Base-by-base conservation (phyloP, 1,140 invertebrate species). In the Coptotermes formosanus region DNA sequence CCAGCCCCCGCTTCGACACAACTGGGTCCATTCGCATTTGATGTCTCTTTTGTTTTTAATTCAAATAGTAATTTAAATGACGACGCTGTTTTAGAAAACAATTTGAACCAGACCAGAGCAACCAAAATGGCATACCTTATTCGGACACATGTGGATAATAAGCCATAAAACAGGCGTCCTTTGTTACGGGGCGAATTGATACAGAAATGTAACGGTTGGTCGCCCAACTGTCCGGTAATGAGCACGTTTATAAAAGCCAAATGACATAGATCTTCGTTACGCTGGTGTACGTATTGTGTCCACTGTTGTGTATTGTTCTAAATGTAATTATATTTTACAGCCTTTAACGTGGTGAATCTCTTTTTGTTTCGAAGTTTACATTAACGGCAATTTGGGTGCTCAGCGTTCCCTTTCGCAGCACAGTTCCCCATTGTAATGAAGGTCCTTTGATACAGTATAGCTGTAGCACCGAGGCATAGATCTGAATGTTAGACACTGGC, bases 111-210 rank as follows among this genome's bases (percentile, higher is more conserved):
- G 16, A 23, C 59, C 59, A 75, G 64, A 30, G 64, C 6, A 75
- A 75, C 64, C 64, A 75, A 75, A 75, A n/a, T 75, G 64, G 14
- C n/a, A n/a, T 30, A 9, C 2, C 64, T 75, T 75, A 25, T 75
- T 75, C 64, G 64, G 64, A 30, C 64, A 75, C 64, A 75, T 75
- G 64, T 75, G 64, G 25, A 75, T 75, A 75, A 75, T 75, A 75
- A 75, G 64, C 64, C 64, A 75, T 75, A 75, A 75, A 75, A 75
- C 64, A 75, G 64, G n/a, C 64, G 14, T 75, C n/a, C 64, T 75
- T 75, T 75, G 64, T 75, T 75, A 25, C 59, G 19, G 59, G 21
- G 2, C 59, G 12, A 64, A 64, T 75, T 30, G 64, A 12, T 16
- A 75, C n/a, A 75, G 64, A 8, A 75, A 30, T 25, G 25, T 75